Percentiles rank a stretch among this genome's conserved stretches.
Evolutionary conservation across 2,113 vertebrate genomes (phyloP).

Genomic region (Tragulus kanchil): DNA sequence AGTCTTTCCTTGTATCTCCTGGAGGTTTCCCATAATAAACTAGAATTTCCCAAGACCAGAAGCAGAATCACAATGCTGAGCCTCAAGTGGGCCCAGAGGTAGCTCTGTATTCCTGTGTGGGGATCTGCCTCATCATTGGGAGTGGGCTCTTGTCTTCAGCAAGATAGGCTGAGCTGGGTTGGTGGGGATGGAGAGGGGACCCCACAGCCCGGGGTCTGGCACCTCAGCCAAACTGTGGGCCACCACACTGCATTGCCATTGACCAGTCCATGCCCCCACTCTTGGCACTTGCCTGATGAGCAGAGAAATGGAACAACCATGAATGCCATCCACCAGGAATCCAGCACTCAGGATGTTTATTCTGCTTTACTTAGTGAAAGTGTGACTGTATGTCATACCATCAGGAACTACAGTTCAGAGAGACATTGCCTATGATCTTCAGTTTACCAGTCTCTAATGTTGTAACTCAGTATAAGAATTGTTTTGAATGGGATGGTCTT

Average conservation of each 20-base stretch:
- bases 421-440: not conserved
- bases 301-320: not conserved
- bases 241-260: not conserved
- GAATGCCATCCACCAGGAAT: not conserved
- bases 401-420: not conserved
- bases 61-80: not conserved
- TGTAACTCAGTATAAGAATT: constrained; percentile 14
- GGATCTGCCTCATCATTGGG: not conserved
- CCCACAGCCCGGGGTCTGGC: too few species aligned
- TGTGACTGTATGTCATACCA: not conserved
- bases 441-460: not conserved
- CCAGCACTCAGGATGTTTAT: not conserved
- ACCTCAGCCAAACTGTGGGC: not conserved
- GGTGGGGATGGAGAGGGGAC: rapidly evolving
- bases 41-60: not conserved
- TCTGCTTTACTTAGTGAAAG: not conserved
- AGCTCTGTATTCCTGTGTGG: rapidly evolving
- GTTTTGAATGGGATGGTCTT: not conserved
- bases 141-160: not conserved
- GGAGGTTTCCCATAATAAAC: not conserved
- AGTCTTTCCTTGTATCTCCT: not conserved
- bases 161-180: not conserved
- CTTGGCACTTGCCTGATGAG: not conserved
- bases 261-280: not conserved
- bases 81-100: not conserved